A percentile compares a stretch with the other conserved stretches of the same genome.
phyloP scores from a whole-genome alignment of 1,140 invertebrate genomes.

The Muscidifurax raptorellus region DNA sequence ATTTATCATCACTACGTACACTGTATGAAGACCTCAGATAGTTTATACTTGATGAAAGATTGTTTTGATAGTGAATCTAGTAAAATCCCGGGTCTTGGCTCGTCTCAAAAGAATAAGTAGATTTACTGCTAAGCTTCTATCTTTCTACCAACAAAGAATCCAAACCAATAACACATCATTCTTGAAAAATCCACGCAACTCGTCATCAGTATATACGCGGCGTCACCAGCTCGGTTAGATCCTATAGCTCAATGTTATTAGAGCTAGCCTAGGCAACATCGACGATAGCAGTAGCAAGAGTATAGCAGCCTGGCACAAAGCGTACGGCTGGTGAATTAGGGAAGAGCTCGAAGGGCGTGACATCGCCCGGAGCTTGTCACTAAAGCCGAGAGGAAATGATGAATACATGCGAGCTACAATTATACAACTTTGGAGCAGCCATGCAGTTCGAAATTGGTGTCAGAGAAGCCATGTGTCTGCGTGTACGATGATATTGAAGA shows the following conservation, averaged over 20 bases:
- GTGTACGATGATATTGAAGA: not conserved
- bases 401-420: not conserved
- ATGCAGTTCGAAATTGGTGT: not conserved
- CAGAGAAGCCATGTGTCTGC: not conserved
- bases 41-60: too few relatives aligned
- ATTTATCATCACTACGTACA: too few relatives aligned
- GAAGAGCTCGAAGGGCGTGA: conserved; percentile 16
- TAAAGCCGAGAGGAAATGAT: not conserved
- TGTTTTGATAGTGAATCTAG: too few relatives aligned
- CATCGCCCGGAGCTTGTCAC: not conserved
- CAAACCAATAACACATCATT: not conserved
- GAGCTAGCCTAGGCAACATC: not conserved
- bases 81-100: too few relatives aligned
- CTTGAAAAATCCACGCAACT: not conserved
- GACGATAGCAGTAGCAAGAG: not conserved
- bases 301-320: not conserved
- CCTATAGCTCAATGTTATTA: not conserved
- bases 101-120: too few relatives aligned
- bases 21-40: too few relatives aligned
- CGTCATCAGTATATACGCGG: too few relatives aligned
- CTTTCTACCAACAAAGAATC: too few relatives aligned
- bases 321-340: conserved; percentile 16
- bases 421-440: not conserved
- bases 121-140: too few relatives aligned
- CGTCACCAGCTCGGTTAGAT: not conserved